These are phyloP conservation scores for Scophthalmus maximus DNA, from an alignment of 2,113 vertebrate species.

Conservation along the genomic window DNA sequence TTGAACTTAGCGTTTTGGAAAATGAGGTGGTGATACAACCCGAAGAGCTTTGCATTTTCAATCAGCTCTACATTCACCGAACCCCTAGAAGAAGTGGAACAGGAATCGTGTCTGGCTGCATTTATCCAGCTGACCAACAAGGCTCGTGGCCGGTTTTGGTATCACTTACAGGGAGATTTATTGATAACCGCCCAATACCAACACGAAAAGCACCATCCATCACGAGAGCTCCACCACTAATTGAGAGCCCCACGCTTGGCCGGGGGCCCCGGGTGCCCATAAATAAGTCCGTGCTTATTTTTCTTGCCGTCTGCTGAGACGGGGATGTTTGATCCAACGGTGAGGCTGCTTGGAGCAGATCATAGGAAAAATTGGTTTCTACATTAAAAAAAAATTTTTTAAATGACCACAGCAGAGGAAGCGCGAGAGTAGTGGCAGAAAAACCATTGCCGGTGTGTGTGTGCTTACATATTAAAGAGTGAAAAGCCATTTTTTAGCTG, in stretches of 20 bases:
- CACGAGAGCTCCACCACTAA: slow-evolving; percentile 73
- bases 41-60: slow-evolving; percentile 17
- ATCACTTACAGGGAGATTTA: slow-evolving; percentile 75
- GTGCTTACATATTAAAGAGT: slow-evolving; percentile 6
- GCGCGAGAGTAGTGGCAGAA: slow-evolving; percentile 16
- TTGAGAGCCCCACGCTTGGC: slow-evolving; percentile 65
- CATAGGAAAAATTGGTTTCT: slow-evolving; percentile 53
- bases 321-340: slow-evolving; percentile 49
- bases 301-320: slow-evolving; percentile 46
- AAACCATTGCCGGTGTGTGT: slow-evolving; percentile 17
- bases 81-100: slow-evolving; percentile 38
- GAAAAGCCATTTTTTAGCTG: slow-evolving; percentile 47
- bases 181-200: slow-evolving; percentile 79
- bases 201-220: slow-evolving; percentile 76
- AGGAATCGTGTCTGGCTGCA: slow-evolving; percentile 52
- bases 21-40: slow-evolving; percentile 25
- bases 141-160: slow-evolving; percentile 57
- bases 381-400: no score
- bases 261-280: slow-evolving; percentile 54
- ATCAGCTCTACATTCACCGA: slow-evolving; percentile 27
- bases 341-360: slow-evolving; percentile 51
- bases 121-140: slow-evolving; percentile 54
- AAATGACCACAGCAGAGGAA: slow-evolving; percentile 45
- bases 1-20: slow-evolving; percentile 2
- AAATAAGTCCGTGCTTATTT: slow-evolving; percentile 72